Base-by-base conservation (phyloP, 1,140 invertebrate species). In the Octopus bimaculoides region DNA sequence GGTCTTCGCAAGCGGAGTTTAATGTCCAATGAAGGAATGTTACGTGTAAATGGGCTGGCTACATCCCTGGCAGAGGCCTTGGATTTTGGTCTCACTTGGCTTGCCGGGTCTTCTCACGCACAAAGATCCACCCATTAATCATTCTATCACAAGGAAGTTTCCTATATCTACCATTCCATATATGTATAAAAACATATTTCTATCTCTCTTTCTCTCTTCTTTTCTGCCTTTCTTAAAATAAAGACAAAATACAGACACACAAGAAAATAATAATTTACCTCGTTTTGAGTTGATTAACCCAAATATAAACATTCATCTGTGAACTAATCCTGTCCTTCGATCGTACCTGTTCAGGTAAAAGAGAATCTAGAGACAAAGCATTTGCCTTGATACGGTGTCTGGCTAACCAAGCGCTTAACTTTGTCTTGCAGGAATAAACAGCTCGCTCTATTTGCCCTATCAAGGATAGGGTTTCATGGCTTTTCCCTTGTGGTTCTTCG, bases 271-370 rank as follows among this genome's bases (percentile, higher is more conserved):
- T 52, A 80, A 17, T 41, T 83, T 80, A 87, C 88, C 79, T 87
- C n/a, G 83, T 84, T 78, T 86, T 87, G 52, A 82, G 52, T 74
- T 83, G 83, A 80, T 89, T 89, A 52, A 89, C 84, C 88, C 88
- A 89, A n/a, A 82, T 54, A 77, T 83, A 86, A n/a, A 86, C 80
- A 17, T 84, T 86, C 78, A 85, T 83, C 7, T 81, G 82, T n/a
- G 75, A 77, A 55, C 83, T 81, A 20, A 83, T 80, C 75, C 82
- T 77, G 56, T 85, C 82, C 74, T 84, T 84, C 54, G 78, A 78
- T 52, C 87, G 80, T 55, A 89, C 83, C n/a, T 77, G 74, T 54
- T 86, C 85, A 10, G 88, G 87, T 41, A 89, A 82, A 5, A 89
- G 81, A 20, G 79, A 80, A 54, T 87, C 86, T 76, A 83, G 82